phyloP scores from a whole-genome alignment of 2,797 vertebrate species.

The Hyperoplus immaculatus region DNA sequence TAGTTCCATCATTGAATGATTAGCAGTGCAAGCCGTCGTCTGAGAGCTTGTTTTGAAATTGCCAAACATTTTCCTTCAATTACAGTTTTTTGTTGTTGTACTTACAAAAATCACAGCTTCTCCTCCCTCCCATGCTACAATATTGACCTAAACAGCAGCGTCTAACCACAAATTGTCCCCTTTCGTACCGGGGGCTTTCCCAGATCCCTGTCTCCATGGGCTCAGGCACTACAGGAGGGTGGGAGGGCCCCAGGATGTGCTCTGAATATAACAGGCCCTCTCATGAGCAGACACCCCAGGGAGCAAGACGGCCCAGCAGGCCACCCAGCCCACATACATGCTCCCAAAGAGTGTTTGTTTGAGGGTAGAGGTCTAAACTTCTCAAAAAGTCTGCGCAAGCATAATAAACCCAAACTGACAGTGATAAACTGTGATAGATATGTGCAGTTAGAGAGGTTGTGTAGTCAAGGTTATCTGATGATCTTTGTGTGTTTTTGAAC shows the following conservation, averaged over 20 bases:
- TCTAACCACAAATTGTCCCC: slow-evolving; percentile 59
- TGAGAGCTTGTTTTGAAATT: slow-evolving; percentile 32
- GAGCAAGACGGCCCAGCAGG: slow-evolving; percentile 57
- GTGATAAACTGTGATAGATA: slow-evolving; percentile 54
- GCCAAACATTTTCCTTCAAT: slow-evolving; percentile 47
- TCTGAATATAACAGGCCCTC: slow-evolving; percentile 68
- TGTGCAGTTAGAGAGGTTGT: slow-evolving; percentile 19
- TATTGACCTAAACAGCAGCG: slow-evolving; percentile 65
- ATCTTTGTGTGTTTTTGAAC: not conserved
- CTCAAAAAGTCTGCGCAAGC: slow-evolving; percentile 54
- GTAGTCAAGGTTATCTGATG: slow-evolving; percentile 12
- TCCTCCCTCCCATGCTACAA: slow-evolving; percentile 24
- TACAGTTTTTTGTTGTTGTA: slow-evolving; percentile 54
- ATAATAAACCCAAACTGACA: slow-evolving; percentile 59
- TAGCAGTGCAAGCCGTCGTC: slow-evolving; percentile 24
- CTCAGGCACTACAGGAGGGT: slow-evolving; percentile 55
- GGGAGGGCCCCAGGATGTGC: slow-evolving; percentile 62
- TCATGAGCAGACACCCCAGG: slow-evolving; percentile 69
- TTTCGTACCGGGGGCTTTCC: slow-evolving; percentile 66
- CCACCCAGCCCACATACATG: slow-evolving; percentile 52
- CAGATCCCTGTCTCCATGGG: slow-evolving; percentile 47
- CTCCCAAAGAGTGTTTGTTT: slow-evolving; percentile 75
- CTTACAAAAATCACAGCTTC: slow-evolving; percentile 38
- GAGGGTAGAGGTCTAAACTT: slow-evolving; percentile 65
- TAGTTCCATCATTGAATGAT: slow-evolving; percentile 42